Evolutionary conservation across 2,113 vertebrate genomes (phyloP).

Genomic region (Erinaceus europaeus): DNA sequence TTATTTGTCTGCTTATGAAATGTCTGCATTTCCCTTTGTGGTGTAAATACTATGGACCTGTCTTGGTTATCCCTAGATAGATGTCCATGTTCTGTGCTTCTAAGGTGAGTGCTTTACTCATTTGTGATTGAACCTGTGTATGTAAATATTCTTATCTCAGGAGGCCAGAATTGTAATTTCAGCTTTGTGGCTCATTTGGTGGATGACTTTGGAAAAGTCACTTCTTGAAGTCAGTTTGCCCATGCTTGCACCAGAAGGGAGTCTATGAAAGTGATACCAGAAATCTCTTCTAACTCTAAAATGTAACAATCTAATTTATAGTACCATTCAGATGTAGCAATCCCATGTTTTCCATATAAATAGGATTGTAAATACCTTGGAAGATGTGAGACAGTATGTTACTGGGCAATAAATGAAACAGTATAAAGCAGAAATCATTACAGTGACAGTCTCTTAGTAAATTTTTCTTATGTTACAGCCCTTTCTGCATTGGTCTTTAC

Average conservation of each 20-base stretch:
- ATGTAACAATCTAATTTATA: neutral
- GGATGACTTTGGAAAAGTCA: neutral
- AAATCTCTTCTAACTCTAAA: neutral
- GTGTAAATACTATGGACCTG: neutral
- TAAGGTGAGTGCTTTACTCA: neutral
- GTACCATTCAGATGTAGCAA: neutral
- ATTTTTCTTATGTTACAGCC: neutral
- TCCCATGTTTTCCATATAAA: neutral
- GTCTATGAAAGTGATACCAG: neutral
- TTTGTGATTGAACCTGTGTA: neutral
- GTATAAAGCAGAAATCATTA: neutral
- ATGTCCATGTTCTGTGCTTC: neutral
- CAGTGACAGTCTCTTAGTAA: neutral
- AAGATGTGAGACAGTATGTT: neutral
- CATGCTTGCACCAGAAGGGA: neutral
- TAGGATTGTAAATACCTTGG: neutral
- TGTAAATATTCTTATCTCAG: neutral
- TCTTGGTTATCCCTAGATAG: too few species aligned
- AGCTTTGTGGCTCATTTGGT: neutral
- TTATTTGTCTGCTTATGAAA: neutral
- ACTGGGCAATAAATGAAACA: neutral
- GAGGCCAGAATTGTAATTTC: neutral
- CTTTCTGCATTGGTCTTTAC: neutral
- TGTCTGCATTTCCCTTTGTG: neutral
- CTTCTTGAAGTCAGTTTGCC: neutral